Base-by-base conservation (phyloP, 30 jellyfish, hydroid and myxozoan genomes). In the Cassiopea xamachana region DNA sequence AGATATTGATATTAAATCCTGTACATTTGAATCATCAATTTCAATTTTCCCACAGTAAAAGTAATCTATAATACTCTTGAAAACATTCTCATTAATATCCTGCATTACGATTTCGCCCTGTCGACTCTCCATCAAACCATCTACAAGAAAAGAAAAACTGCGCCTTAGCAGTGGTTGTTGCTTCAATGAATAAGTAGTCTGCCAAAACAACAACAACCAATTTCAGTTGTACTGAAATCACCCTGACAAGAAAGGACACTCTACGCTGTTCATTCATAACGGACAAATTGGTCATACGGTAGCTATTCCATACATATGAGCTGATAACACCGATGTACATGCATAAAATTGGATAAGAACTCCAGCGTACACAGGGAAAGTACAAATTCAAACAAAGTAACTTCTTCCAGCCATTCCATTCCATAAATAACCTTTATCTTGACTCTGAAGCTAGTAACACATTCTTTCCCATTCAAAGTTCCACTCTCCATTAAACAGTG, bases 41-140 rank as follows among this genome's bases (percentile, higher is more conserved):
- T 96, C 96, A 8, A 96, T 48, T 70, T 77, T 88, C 12, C 98
- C 94, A 12, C 97, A 47, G 94, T 96, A 96, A 82, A 96, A 91
- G 69, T 90, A 96, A 69, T 96, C 98, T 60, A 96, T 81, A 2
- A 96, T 85, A 46, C 79, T 60, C 49, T 69, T 73, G 91, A 96
- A 96, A 13, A 82, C 99, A 18, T 45, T 60, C 62, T 96, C 97
- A 45, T 92, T 76, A 69, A 92, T 68, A 75, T 85, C 97, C 27
- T 96, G 97, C 59, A 96, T 18, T 7, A 46, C 84, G 16, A 96
- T 81, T 55, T 85, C 98, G 1, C 82, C 90, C 75, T 92, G 93
- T 75, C 77, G 82, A 19, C 94, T 88, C 79, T 96, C 99, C 86
- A 80, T 76, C 85, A 96, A 72, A 12, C 99, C 97, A 90, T 97